A percentile compares a stretch with the other conserved stretches of the same genome.
phyloP scores from a whole-genome alignment of 2,113 vertebrate genomes.

The Chionis minor region DNA sequence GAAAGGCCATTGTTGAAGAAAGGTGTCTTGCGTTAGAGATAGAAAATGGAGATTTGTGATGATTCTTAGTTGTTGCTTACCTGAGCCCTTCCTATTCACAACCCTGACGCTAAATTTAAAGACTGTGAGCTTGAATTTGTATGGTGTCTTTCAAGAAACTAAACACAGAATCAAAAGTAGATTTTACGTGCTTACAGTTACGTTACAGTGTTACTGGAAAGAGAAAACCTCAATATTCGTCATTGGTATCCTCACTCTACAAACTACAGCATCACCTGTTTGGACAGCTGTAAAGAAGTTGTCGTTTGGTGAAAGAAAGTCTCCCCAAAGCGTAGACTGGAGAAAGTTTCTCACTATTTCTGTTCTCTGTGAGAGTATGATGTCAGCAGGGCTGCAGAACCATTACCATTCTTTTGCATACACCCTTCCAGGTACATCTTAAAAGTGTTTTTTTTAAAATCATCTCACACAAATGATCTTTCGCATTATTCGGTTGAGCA shows the following conservation, averaged over 20 bases:
- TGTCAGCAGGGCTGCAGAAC: neutral
- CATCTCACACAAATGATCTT: neutral
- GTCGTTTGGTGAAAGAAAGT: neutral
- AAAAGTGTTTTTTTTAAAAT: neutral
- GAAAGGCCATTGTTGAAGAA: neutral
- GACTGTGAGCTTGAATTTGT: neutral
- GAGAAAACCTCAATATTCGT: neutral
- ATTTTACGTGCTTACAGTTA: neutral
- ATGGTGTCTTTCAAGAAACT: neutral
- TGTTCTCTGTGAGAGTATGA: neutral
- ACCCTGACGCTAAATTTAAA: neutral
- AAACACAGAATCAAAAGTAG: neutral
- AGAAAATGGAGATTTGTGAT: neutral
- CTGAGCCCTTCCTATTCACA: neutral
- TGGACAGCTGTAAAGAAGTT: neutral
- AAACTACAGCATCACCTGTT: neutral
- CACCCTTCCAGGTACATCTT: neutral
- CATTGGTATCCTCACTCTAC: neutral
- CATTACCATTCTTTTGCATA: neutral
- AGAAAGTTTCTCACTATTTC: neutral
- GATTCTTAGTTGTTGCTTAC: neutral
- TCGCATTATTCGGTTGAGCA: accelerated
- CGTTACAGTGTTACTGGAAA: neutral
- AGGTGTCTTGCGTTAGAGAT: neutral
- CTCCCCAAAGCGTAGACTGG: neutral